phyloP scores from a whole-genome alignment of 35 echinoderm and acorn worm species.

The Diadema setosum region DNA sequence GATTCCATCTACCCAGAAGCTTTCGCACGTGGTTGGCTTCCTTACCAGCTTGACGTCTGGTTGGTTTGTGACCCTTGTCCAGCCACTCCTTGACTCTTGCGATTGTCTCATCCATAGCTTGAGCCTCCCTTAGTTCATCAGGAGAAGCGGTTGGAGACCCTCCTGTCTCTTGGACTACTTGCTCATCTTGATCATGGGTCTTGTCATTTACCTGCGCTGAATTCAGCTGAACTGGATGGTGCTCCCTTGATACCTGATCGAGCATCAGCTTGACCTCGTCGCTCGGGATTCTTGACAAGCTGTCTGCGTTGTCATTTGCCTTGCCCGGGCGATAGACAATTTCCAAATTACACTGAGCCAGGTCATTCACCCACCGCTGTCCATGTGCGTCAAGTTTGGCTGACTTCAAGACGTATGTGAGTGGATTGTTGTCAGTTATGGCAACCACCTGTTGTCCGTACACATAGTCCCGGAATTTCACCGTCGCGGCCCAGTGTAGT shows the following conservation, averaged over 20 bases:
- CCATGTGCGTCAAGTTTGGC: conserved; percentile 45
- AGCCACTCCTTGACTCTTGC: background rate
- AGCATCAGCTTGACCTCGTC: background rate
- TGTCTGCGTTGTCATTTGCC: conserved; percentile 39
- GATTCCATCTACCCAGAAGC: background rate
- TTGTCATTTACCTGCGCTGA: too few species aligned
- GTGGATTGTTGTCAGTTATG: conserved; percentile 40
- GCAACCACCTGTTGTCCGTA: conserved; percentile 39
- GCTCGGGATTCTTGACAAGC: conserved; percentile 10
- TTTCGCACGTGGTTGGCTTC: background rate
- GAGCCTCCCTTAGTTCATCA: background rate
- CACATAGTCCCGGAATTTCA: conserved; percentile 41
- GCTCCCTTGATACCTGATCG: too few species aligned
- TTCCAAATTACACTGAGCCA: conserved; percentile 34
- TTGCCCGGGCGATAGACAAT: conserved; percentile 33
- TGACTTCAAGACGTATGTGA: conserved; percentile 30
- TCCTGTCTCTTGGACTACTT: too few species aligned
- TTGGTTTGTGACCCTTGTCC: background rate
- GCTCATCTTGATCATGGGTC: too few species aligned
- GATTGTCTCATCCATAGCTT: background rate
- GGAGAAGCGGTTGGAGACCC: background rate
- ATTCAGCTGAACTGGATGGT: background rate
- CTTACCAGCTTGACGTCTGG: background rate
- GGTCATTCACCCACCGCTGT: conserved; percentile 42
- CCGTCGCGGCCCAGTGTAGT: conserved; percentile 37